Evolutionary conservation across 37 sponge, comb jelly and placozoan genomes (phyloP).

Genomic region (Tethya wilhelma): DNA sequence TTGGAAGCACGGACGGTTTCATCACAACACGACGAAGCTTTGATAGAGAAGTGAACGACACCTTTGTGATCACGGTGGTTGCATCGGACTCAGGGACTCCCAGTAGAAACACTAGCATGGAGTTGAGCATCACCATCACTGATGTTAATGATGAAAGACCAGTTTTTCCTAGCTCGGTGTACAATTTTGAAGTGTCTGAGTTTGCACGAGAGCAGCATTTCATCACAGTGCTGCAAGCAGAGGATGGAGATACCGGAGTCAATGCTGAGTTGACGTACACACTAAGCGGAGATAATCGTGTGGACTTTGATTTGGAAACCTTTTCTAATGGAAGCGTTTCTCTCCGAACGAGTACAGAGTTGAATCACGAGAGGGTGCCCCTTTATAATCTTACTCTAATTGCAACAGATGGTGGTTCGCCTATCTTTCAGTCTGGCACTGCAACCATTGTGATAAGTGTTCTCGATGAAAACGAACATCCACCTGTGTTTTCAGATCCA

Average conservation of each 20-base stretch:
- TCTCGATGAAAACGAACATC: constrained; percentile 61
- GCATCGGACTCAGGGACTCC: constrained; percentile 67
- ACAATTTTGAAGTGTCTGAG: constrained; percentile 37
- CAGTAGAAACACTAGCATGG: constrained; percentile 20
- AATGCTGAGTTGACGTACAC: constrained; percentile 39
- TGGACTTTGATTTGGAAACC: constrained; percentile 12
- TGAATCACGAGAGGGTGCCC: not conserved
- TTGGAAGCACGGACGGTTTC: constrained; percentile 43
- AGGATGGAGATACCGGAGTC: constrained; percentile 56
- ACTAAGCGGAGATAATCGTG: constrained; percentile 20
- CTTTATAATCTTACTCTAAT: constrained; percentile 50
- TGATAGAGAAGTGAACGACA: constrained; percentile 58
- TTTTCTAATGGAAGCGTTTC: constrained; percentile 21
- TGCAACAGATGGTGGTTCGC: constrained; percentile 59
- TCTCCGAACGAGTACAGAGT: not conserved
- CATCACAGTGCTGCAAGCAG: constrained; percentile 29
- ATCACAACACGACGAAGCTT: constrained; percentile 35
- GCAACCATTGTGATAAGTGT: constrained; percentile 34
- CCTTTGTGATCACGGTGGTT: constrained; percentile 48
- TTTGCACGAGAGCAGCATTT: not conserved
- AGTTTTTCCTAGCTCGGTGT: constrained; percentile 36
- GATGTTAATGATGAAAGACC: constrained; percentile 86
- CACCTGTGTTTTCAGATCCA: constrained; percentile 29
- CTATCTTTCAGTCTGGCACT: not conserved
- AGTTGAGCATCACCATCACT: constrained; percentile 40